Percentiles rank a stretch among this genome's conserved stretches.
phyloP scores from a whole-genome alignment of 2,797 vertebrate genomes.

The Pygocentrus nattereri region DNA sequence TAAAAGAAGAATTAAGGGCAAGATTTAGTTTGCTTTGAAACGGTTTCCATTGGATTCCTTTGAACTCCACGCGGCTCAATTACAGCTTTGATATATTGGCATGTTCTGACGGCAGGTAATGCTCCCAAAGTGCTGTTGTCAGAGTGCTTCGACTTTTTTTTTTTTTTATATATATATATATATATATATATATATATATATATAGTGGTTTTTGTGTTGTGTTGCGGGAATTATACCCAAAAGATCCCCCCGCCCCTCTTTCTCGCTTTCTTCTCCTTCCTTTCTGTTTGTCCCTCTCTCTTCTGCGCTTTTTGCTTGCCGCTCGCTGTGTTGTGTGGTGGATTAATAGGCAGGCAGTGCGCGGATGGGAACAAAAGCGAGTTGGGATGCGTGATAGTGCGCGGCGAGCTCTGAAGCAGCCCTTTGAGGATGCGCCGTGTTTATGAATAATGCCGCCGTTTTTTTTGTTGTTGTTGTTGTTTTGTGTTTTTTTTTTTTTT shows the following conservation, averaged over 20 bases:
- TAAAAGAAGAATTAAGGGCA: slow-evolving; percentile 54
- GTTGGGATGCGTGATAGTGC: slow-evolving; percentile 47
- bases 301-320: background rate
- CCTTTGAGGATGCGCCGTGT: slow-evolving; percentile 54
- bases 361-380: slow-evolving; percentile 51
- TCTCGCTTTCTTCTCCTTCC: background rate
- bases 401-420: slow-evolving; percentile 33
- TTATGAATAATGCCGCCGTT: slow-evolving; percentile 47
- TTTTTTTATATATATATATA: slow-evolving; percentile 45
- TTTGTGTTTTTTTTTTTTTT: too few species aligned
- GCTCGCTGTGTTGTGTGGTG: slow-evolving; percentile 22
- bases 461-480: too few species aligned
- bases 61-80: slow-evolving; percentile 55
- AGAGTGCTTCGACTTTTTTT: slow-evolving; percentile 33
- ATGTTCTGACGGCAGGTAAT: slow-evolving; percentile 56
- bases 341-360: slow-evolving; percentile 56
- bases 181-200: too few species aligned
- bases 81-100: slow-evolving; percentile 60
- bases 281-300: slow-evolving; percentile 32
- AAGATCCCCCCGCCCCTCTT: slow-evolving; percentile 23
- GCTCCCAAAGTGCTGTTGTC: slow-evolving; percentile 38
- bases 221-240: slow-evolving; percentile 42
- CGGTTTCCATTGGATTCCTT: slow-evolving; percentile 51
- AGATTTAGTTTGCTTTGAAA: slow-evolving; percentile 60
- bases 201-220: slow-evolving; percentile 39